A percentile compares a stretch with the other conserved stretches of the same genome.
phyloP scores from a whole-genome alignment of 2,888 invertebrate species.

The Aelia acuminata region DNA sequence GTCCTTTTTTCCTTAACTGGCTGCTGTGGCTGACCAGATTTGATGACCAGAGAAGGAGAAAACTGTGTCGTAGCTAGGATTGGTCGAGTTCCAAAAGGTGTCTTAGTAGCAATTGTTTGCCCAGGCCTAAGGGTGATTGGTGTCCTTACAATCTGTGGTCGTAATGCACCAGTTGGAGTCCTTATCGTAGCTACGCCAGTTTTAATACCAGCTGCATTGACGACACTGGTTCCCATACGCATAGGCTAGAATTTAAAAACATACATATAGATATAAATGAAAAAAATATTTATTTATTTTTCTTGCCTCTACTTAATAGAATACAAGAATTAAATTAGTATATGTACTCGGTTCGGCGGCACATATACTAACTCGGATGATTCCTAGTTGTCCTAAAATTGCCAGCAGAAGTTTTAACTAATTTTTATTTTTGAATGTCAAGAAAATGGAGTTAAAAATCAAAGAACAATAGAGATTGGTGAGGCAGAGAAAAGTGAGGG shows the following conservation, averaged over 20 bases:
- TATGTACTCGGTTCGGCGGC: no score
- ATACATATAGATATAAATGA: background rate
- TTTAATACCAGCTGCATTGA: slow-evolving; percentile 60
- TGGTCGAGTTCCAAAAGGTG: slow-evolving; percentile 68
- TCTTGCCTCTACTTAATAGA: no score
- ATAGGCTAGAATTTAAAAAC: slow-evolving; percentile 65
- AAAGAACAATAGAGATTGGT: no score
- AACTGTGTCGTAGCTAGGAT: slow-evolving; percentile 68
- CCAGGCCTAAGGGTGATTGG: slow-evolving; percentile 66
- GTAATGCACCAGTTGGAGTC: slow-evolving; percentile 61
- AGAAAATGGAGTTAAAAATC: no score
- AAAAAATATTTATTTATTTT: background rate
- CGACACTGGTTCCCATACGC: slow-evolving; percentile 68
- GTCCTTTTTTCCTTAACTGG: slow-evolving; percentile 81
- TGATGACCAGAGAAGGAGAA: slow-evolving; percentile 51
- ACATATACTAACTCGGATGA: no score
- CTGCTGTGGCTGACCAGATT: slow-evolving; percentile 68
- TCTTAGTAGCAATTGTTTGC: slow-evolving; percentile 70
- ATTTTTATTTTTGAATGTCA: no score
- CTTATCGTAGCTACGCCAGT: slow-evolving; percentile 61
- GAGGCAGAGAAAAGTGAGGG: no score
- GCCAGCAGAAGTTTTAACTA: no score
- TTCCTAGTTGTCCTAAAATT: no score
- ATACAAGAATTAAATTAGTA: no score
- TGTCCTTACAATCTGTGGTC: slow-evolving; percentile 62